Evolutionary conservation across 2,113 vertebrate species (phyloP).

Genomic region (Elephas maximus): DNA sequence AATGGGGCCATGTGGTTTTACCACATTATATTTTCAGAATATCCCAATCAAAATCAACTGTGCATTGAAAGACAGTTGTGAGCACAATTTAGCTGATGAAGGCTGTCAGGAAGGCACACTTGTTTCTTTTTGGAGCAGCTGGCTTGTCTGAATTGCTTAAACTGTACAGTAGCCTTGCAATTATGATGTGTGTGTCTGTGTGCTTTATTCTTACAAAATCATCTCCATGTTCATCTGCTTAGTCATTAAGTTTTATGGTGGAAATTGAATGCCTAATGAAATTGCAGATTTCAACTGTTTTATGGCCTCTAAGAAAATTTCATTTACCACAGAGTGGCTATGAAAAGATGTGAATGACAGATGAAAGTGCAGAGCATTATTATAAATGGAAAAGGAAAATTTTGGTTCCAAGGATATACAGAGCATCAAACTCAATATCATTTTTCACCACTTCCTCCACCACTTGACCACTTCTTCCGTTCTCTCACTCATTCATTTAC

Average conservation of each 20-base stretch:
- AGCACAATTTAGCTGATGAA: slow-evolving; percentile 68
- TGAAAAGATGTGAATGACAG: slow-evolving; percentile 87
- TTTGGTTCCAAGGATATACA: slow-evolving; percentile 70
- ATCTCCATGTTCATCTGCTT: slow-evolving; percentile 77
- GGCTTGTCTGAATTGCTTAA: slow-evolving; percentile 77
- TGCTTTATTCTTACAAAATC: slow-evolving; percentile 67
- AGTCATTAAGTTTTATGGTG: slow-evolving; percentile 77
- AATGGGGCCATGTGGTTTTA: slow-evolving; percentile 45
- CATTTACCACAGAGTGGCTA: slow-evolving; percentile 83
- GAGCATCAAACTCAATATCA: slow-evolving; percentile 63
- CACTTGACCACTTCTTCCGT: neutral
- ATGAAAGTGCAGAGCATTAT: slow-evolving; percentile 82
- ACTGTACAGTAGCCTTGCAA: slow-evolving; percentile 81
- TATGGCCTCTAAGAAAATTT: slow-evolving; percentile 86
- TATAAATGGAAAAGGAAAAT: slow-evolving; percentile 82
- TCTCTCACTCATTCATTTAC: neutral
- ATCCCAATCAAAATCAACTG: slow-evolving; percentile 83
- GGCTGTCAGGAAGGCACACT: slow-evolving; percentile 64
- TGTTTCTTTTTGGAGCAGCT: slow-evolving; percentile 72
- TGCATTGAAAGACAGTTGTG: slow-evolving; percentile 70
- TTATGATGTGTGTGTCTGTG: slow-evolving; percentile 68
- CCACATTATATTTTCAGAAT: slow-evolving; percentile 72
- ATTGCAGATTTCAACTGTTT: slow-evolving; percentile 76
- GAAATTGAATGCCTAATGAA: slow-evolving; percentile 77
- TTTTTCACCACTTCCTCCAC: slow-evolving; percentile 1